A percentile compares a stretch with the other conserved stretches of the same genome.
phyloP scores from a whole-genome alignment of 1,140 invertebrate genomes.

The Bombus pyrosoma region DNA sequence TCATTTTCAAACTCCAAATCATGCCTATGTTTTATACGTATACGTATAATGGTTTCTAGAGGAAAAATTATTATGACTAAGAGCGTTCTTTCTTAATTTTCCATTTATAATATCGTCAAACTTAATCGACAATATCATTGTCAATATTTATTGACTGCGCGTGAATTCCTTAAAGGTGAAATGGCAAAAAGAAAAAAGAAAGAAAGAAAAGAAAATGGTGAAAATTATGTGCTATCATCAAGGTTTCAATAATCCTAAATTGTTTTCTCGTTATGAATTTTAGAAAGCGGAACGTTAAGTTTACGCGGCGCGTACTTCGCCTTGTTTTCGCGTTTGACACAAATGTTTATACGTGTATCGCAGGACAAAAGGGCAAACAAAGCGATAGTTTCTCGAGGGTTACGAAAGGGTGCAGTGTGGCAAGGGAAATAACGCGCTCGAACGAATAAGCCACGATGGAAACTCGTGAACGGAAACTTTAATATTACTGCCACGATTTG shows the following conservation, averaged over 20 bases:
- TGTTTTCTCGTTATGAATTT: neutral
- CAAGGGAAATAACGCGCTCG: conserved; percentile 30
- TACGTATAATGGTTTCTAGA: too few relatives aligned
- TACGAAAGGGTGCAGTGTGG: neutral
- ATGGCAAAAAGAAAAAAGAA: too few relatives aligned
- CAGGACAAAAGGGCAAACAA: conserved; percentile 56
- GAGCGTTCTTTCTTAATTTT: too few relatives aligned
- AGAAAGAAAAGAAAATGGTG: neutral
- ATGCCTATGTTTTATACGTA: too few relatives aligned
- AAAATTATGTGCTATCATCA: neutral
- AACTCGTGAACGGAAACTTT: conserved; percentile 46
- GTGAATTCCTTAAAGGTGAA: too few relatives aligned
- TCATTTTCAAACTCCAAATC: too few relatives aligned
- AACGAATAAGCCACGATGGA: conserved; percentile 30
- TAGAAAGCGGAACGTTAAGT: neutral
- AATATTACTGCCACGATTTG: conserved; percentile 39
- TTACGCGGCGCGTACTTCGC: conserved; percentile 21
- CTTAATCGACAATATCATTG: too few relatives aligned
- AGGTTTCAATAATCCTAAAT: neutral
- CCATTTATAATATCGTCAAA: too few relatives aligned
- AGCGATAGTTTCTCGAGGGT: conserved; percentile 55
- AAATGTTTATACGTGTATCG: conserved; percentile 65
- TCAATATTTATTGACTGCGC: too few relatives aligned
- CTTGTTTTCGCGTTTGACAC: conserved; percentile 47
- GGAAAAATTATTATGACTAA: too few relatives aligned